phyloP scores from a whole-genome alignment of 2,888 invertebrate species.

The Auanema freiburgensis region DNA sequence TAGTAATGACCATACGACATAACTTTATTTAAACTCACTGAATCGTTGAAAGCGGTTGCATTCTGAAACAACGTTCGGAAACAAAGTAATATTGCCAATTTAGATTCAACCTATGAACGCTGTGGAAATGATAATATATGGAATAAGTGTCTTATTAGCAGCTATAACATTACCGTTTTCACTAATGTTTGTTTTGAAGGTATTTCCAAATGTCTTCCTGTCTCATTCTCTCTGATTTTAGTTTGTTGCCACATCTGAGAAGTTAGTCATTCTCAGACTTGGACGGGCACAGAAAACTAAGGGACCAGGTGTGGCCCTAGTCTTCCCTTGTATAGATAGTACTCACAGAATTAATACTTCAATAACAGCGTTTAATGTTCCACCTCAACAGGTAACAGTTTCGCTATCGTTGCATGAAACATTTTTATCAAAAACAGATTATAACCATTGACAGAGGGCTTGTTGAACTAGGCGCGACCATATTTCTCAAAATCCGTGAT shows the following conservation, averaged over 20 bases:
- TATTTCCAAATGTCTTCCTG: conserved; percentile 14
- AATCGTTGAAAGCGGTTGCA: too few relatives aligned
- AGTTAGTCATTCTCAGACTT: conserved; percentile 61
- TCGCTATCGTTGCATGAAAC: background rate
- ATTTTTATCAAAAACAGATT: conserved; percentile 53
- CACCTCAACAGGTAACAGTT: conserved; percentile 66
- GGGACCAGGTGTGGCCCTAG: conserved; percentile 65
- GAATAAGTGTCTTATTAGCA: conserved; percentile 45
- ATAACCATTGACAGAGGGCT: conserved; percentile 66
- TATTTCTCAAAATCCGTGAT: conserved; percentile 66
- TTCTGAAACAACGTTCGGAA: too few relatives aligned
- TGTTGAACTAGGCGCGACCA: conserved; percentile 67
- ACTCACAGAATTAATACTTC: conserved; percentile 65
- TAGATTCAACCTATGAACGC: conserved; percentile 28
- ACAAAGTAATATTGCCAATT: too few relatives aligned
- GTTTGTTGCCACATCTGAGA: conserved; percentile 57
- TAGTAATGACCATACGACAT: background rate
- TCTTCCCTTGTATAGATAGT: conserved; percentile 66
- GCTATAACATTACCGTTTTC: conserved; percentile 59
- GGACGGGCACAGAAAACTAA: conserved; percentile 54
- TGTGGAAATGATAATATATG: conserved; percentile 36
- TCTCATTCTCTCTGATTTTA: conserved; percentile 26
- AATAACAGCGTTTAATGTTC: conserved; percentile 67
- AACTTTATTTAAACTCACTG: too few relatives aligned
- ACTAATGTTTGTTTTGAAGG: conserved; percentile 56